A percentile compares a stretch with the other conserved stretches of the same genome.
Conservation (phyloP, 2,113 vertebrate genomes). For the Chaetura pelagica region DNA sequence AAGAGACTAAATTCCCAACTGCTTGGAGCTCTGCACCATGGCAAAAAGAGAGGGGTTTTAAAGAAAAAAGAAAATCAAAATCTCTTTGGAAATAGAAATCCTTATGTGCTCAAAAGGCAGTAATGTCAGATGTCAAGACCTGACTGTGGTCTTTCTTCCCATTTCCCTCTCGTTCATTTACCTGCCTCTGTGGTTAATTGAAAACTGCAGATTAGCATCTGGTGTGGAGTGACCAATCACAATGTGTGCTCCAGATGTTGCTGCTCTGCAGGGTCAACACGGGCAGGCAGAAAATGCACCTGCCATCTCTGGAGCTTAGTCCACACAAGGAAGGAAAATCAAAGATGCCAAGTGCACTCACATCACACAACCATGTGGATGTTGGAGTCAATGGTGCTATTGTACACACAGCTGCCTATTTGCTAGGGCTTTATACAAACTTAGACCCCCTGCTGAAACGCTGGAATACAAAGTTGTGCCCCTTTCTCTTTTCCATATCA, state of each 20-base stretch:
- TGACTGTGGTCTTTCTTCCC: too few species aligned
- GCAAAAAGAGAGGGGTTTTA: too few species aligned
- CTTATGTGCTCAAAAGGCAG: too few species aligned
- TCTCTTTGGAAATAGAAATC: too few species aligned
- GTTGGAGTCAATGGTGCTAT: neutral
- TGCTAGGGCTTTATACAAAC: neutral
- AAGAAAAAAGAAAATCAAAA: too few species aligned
- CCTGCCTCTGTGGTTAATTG: too few species aligned
- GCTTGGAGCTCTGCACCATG: too few species aligned
- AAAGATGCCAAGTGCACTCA: neutral
- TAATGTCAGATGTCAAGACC: too few species aligned
- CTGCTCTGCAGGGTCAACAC: neutral
- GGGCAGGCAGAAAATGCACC: neutral
- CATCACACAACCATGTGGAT: neutral
- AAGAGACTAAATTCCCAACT: too few species aligned
- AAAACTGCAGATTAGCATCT: too few species aligned
- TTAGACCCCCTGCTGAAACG: neutral
- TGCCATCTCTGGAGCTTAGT: neutral
- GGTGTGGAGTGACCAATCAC: too few species aligned
- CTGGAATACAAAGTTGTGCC: neutral
- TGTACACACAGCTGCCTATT: neutral
- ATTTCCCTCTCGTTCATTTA: too few species aligned
- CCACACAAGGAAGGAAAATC: neutral
- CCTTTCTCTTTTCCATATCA: neutral
- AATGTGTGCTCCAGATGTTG: neutral